These are phyloP conservation scores for Liasis olivaceus DNA, from an alignment of 2,797 vertebrate species.

Conservation along the genomic window DNA sequence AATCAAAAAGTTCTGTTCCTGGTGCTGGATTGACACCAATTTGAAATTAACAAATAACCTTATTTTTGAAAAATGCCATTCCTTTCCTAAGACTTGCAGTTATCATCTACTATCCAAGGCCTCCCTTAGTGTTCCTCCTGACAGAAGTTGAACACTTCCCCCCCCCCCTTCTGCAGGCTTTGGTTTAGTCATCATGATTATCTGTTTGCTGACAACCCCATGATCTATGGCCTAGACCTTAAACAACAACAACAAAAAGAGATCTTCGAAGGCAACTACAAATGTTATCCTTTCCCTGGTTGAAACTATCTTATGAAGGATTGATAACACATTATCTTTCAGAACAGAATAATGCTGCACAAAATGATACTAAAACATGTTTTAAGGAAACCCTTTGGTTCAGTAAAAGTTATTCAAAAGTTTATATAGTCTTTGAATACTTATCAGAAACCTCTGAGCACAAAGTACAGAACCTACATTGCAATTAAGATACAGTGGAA, in stretches of 20 bases:
- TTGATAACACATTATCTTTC: conserved; percentile 78
- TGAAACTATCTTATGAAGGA: conserved; percentile 72
- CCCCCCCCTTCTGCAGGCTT: conserved; percentile 48
- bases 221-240: conserved; percentile 70
- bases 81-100: conserved; percentile 23
- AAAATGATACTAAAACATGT: conserved; percentile 74
- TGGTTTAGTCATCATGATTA: conserved; percentile 73
- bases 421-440: conserved; percentile 76
- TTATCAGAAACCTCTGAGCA: conserved; percentile 79
- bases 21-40: conserved; percentile 18
- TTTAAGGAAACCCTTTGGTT: conserved; percentile 70
- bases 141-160: conserved; percentile 30
- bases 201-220: conserved; percentile 67
- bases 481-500: conserved; percentile 76
- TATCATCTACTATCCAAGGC: conserved; percentile 35
- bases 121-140: conserved; percentile 37
- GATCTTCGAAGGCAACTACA: conserved; percentile 57
- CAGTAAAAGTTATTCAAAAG: conserved; percentile 76
- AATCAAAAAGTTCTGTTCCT: neutral
- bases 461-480: conserved; percentile 80
- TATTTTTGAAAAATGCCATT: conserved; percentile 22
- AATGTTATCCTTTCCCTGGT: conserved; percentile 67
- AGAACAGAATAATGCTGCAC: conserved; percentile 75
- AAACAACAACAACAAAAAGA: conserved; percentile 40
- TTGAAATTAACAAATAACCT: conserved; percentile 30